Evolutionary conservation across 2,888 invertebrate genomes (phyloP), one percentile per base, ranked within the genome.

Genomic region (Drosophila trichaetosa): DNA sequence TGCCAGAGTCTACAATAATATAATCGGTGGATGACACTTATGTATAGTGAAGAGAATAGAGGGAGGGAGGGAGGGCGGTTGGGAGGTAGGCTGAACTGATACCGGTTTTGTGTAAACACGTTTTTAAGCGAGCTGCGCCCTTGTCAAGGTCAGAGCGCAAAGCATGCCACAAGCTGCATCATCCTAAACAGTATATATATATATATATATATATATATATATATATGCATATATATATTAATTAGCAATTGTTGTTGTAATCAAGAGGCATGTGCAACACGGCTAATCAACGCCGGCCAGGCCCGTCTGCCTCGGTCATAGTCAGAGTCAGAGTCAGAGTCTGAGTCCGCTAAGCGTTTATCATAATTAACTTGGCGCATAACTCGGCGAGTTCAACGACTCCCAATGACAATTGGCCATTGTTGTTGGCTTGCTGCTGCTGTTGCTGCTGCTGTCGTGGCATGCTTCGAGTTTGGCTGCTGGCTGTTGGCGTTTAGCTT

Each of bases 31-130:
- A 56, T 52, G 64, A 71, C 69, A 69, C 65, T 70, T 59, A n/a
- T 6, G 5, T 29, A n/a, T 38, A 2, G 24, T 29, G 27, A 27
- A 18, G 11, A 4, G 38, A 13, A 11, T 16, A 2, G 18, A 16
- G 21, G 16, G 2, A 16, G 46, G 42, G 6, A 21, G 21, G 31
- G 3, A 24, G 46, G 40, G 16, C 21, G 48, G 34, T 16, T 27
- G 21, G 24, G 27, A 27, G 48, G 48, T 49, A 21, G 34, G 36
- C n/a, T 18, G 51, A 59, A 57, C 46, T 64, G 31, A 63, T 60
- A 83, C 86, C 88, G 86, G 85, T 85, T 79, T 82, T 42, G 57
- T 59, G 67, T 65, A 80, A 85, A 83, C 83, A 86, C 69, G 84
- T 87, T 80, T 80, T 62, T 24, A 29, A 54, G 62, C 57, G 66